These are phyloP conservation scores for Macrosteles quadrilineatus DNA, from an alignment of 1,140 invertebrate genomes.

Conservation along the genomic window DNA sequence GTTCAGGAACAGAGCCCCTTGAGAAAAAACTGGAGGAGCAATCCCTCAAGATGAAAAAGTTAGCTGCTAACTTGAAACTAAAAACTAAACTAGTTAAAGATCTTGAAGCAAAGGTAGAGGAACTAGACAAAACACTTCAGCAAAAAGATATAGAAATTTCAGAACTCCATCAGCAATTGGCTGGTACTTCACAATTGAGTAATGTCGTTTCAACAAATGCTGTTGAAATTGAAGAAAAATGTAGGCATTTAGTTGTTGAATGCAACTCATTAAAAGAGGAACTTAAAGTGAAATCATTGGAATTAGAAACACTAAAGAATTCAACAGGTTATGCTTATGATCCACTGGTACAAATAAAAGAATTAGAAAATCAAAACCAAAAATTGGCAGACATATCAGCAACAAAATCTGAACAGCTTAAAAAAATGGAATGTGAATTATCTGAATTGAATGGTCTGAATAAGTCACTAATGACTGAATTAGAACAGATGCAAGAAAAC, in stretches of 20 bases:
- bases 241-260: neutral
- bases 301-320: constrained; percentile 44
- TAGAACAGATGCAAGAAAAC: constrained; percentile 35
- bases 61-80: constrained; percentile 72
- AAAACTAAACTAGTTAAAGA: constrained; percentile 63
- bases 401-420: constrained; percentile 9
- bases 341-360: constrained; percentile 2
- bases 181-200: neutral
- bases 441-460: constrained; percentile 5
- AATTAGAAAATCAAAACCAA: constrained; percentile 35
- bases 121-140: constrained; percentile 47
- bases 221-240: neutral
- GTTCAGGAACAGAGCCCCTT: neutral
- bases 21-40: constrained; percentile 39
- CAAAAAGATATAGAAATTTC: constrained; percentile 45
- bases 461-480: constrained; percentile 19
- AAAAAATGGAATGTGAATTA: constrained; percentile 9
- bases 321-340: constrained; percentile 1
- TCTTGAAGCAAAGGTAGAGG: constrained; percentile 55
- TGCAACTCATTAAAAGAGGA: constrained; percentile 34
- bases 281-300: constrained; percentile 48
- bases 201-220: neutral
- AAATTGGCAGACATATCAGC: constrained; percentile 16
- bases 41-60: constrained; percentile 72
- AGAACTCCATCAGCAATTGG: neutral